A percentile compares a stretch with the other conserved stretches of the same genome.
Conservation (phyloP, 2,888 invertebrate genomes). For the Endotricha flammealis region DNA sequence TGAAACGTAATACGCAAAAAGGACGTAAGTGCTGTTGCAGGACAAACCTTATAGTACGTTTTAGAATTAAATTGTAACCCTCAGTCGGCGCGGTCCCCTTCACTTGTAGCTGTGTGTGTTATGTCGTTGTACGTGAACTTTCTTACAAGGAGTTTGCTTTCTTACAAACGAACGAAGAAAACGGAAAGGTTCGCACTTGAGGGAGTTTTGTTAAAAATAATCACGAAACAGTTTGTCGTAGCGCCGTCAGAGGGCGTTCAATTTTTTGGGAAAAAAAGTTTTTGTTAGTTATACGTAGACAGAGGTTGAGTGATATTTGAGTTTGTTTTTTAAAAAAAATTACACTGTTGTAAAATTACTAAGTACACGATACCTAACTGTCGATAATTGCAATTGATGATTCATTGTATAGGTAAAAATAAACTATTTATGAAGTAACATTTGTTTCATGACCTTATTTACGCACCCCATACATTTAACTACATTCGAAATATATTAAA, state of each 20-base stretch:
- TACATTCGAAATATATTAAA: too few species aligned
- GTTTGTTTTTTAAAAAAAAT: too few species aligned
- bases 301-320: too few species aligned
- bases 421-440: too few species aligned
- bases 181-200: constrained; percentile 70
- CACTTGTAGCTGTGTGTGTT: constrained; percentile 41
- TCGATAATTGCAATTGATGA: too few species aligned
- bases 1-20: constrained; percentile 15
- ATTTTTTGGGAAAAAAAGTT: too few species aligned
- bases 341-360: too few species aligned
- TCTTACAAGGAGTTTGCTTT: constrained; percentile 65
- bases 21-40: constrained; percentile 15
- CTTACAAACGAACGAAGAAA: constrained; percentile 76
- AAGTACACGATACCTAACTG: too few species aligned
- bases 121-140: constrained; percentile 50
- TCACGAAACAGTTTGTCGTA: constrained; percentile 41
- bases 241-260: constrained; percentile 57
- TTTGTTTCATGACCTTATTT: too few species aligned
- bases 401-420: too few species aligned
- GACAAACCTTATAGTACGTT: constrained; percentile 30
- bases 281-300: too few species aligned
- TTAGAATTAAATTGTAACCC: constrained; percentile 15
- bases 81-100: constrained; percentile 16
- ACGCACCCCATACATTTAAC: too few species aligned
- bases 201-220: constrained; percentile 68